phyloP scores from a whole-genome alignment of 2,888 invertebrate genomes.

The Hirudinaria manillensis region DNA sequence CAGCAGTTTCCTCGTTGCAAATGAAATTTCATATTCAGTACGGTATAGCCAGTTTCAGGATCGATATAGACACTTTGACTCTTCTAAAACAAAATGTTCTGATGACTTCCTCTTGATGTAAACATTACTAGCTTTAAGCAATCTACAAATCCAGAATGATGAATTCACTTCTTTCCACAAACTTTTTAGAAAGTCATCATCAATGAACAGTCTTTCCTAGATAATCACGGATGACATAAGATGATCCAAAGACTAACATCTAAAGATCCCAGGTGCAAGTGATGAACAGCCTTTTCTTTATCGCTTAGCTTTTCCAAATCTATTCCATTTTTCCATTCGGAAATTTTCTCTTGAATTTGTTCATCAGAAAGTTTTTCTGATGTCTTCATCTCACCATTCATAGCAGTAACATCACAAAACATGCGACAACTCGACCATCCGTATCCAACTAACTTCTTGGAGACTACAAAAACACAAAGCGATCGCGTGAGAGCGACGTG shows the following conservation, averaged over 20 bases:
- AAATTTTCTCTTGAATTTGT: conserved; percentile 6
- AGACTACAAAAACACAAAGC: too few species aligned
- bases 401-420: too few species aligned
- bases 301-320: conserved; percentile 6
- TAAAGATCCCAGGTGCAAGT: conserved; percentile 20
- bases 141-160: not conserved
- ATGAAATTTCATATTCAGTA: conserved; percentile 22
- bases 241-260: conserved; percentile 15
- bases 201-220: not conserved
- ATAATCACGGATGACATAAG: not conserved
- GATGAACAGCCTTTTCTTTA: conserved; percentile 11
- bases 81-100: conserved; percentile 1
- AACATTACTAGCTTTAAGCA: not conserved
- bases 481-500: too few species aligned
- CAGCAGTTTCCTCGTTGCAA: conserved; percentile 24
- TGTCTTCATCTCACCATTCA: too few species aligned
- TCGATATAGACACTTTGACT: conserved; percentile 15
- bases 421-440: too few species aligned
- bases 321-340: conserved; percentile 19
- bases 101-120: not conserved
- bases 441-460: too few species aligned
- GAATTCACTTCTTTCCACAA: too few species aligned
- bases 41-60: conserved; percentile 28
- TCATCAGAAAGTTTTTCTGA: not conserved
- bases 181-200: not conserved